Base-by-base conservation (phyloP, 2,888 invertebrate genomes). In the Nasonia oneida region DNA sequence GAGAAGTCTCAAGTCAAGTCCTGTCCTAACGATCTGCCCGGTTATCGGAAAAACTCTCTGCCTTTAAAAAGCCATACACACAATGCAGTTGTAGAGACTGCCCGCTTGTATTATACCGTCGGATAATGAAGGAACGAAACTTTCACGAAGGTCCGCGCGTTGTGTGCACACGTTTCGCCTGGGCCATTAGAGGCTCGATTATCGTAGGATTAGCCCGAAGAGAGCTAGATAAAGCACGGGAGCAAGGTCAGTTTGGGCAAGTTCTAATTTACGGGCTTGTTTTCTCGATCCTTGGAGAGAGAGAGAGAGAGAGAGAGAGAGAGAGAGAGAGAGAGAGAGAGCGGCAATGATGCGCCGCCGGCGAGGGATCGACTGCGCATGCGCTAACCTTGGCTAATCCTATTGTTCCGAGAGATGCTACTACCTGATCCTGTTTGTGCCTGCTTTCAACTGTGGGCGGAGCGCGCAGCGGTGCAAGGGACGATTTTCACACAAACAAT, bases 251-350 rank as follows among this genome's bases (percentile, higher is more conserved):
- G 78, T 84, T 80, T 85, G 8, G 78, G 80, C 73, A 47, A 15
- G 42, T 8, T 39, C 70, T 87, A 88, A 90, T 90, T 89, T 90
- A 90, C 81, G 86, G 79, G 47, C 83, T 86, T 90, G 89, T 88
- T 90, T 90, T 37, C n/a, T 39, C 70, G 70, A 23, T 47, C 78
- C 73, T 39, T 5, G 15, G 18, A 37, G 37, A 37, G 37, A 37
- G 37, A 37, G 37, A 37, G 2, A 37, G 37, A 37, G 37, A 37
- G 37, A 37, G 37, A 37, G 23, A 23, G 23, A 23, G 23, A 23
- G 29, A 29, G 29, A 29, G 29, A 29, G 29, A 29, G 29, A 29
- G 1, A 29, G 29, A 29, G 29, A 29, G 29, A 64, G 37, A 39
- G 2, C 33, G 39, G 39, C 39, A 12, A n/a, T 57, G n/a, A 6